These are phyloP conservation scores for Takifugu flavidus DNA, from an alignment of 2,113 vertebrate genomes.

Conservation along the genomic window DNA sequence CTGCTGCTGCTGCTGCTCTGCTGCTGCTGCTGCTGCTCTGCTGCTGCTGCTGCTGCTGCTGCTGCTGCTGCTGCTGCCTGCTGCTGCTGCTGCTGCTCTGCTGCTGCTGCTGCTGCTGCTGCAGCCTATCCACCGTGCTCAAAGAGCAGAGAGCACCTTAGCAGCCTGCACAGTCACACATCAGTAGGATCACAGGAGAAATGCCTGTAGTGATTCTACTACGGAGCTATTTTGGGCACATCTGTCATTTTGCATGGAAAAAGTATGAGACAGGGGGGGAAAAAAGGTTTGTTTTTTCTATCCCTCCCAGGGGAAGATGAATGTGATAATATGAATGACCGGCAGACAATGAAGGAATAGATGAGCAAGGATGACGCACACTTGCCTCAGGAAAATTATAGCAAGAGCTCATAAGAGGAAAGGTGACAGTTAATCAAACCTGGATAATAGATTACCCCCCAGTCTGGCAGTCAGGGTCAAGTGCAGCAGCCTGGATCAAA, in stretches of 20 bases:
- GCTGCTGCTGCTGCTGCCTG: too few species aligned
- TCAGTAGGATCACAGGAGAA: slow-evolving; percentile 23
- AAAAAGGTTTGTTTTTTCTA: neutral
- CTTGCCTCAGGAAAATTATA: slow-evolving; percentile 17
- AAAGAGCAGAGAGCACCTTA: slow-evolving; percentile 31
- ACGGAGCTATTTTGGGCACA: slow-evolving; percentile 27
- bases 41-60: too few species aligned
- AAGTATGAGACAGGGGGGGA: neutral
- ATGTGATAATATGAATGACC: neutral
- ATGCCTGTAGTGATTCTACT: slow-evolving; percentile 5
- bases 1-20: too few species aligned
- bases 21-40: too few species aligned
- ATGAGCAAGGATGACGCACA: slow-evolving; percentile 21
- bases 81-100: too few species aligned
- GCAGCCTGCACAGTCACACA: slow-evolving; percentile 22
- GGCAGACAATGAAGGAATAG: neutral
- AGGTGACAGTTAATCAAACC: slow-evolving; percentile 67
- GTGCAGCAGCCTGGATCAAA: slow-evolving; percentile 45
- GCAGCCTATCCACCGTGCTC: slow-evolving; percentile 58
- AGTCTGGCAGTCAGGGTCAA: slow-evolving; percentile 30
- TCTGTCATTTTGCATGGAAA: neutral
- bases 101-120: slow-evolving; percentile 34
- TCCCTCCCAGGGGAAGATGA: neutral
- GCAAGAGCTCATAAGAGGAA: slow-evolving; percentile 36
- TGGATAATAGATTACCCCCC: slow-evolving; percentile 25